Percentiles rank a stretch among this genome's conserved stretches.
phyloP scores from a whole-genome alignment of 2,113 vertebrate species.

The Tringa solitaria region DNA sequence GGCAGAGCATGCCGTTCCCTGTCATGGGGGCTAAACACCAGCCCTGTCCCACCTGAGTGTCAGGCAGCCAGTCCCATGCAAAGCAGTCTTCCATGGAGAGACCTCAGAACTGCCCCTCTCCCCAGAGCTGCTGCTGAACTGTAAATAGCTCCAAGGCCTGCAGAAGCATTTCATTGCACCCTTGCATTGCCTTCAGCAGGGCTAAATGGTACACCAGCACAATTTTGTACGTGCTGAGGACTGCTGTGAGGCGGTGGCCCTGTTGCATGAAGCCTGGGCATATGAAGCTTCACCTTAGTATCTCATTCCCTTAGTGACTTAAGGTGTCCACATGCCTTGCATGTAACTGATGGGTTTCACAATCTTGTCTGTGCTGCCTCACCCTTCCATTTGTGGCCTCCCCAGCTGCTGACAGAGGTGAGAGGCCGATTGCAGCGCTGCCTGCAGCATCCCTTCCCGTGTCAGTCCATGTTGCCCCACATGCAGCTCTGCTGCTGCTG shows the following conservation, averaged over 20 bases:
- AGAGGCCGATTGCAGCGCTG: neutral
- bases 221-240: neutral
- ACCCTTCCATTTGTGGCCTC: neutral
- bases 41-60: neutral
- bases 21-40: neutral
- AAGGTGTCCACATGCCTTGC: neutral
- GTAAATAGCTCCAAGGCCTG: neutral
- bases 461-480: neutral
- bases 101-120: fast-evolving
- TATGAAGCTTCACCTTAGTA: neutral
- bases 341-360: neutral
- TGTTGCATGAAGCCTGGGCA: neutral
- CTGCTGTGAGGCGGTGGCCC: neutral
- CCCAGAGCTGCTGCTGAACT: neutral
- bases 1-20: neutral
- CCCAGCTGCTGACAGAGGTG: neutral
- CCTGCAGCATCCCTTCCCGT: neutral
- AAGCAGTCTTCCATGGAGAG: neutral
- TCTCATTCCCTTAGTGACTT: neutral
- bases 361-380: neutral
- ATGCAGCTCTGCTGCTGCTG: neutral
- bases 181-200: neutral
- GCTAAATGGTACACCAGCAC: neutral
- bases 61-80: neutral
- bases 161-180: neutral